Evolutionary conservation across 2,888 invertebrate species (phyloP), one percentile per base, ranked within the genome.

Genomic region (Lycocerus yunnanus): DNA sequence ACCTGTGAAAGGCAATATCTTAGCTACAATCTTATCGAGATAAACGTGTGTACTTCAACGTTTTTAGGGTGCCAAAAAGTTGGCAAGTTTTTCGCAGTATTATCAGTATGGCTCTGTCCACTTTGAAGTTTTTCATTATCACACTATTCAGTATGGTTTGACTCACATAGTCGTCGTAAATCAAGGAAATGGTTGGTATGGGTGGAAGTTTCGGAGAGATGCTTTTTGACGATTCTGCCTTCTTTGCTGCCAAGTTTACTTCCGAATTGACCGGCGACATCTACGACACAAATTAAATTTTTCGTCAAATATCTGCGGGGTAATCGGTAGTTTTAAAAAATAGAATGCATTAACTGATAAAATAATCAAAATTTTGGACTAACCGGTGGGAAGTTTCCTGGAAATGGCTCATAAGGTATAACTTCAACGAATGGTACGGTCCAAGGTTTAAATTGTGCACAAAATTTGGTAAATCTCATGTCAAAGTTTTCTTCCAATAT

Each of bases 1-100:
- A 80, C 77, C 86, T 86, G 72, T 1, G n/a, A 20, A 78, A 72
- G 6, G 15, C 15, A 0, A 60, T 60, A 1, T 15, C 9, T 15
- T 60, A 16, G 15, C 9, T 15, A 15, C 60, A 60, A 16, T 60
- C 13, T 13, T 63, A 20, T 16, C 8, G 18, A 63, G n/a, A 16
- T n/a, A n/a, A 3, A 66, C 21, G 2, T 27, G 58, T 65, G 58
- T 76, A 79, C 79, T 74, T 78, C 67, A 79, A 68, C 10, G 24
- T 69, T 60, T 16, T 72, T 15, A 79, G 15, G 10, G 74, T 69
- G 6, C 69, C 43, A 58, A 75, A 78, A 5, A 60, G 72, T n/a
- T 71, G 61, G 11, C 77, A 58, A 2, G 75, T 75, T 72, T 75
- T 77, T 66, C 77, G 65, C 24, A 79, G 59, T 1, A 72, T 72